These are phyloP conservation scores for Pachliopta kotzebuea DNA, from an alignment of 2,888 invertebrate species.

Conservation along the genomic window DNA sequence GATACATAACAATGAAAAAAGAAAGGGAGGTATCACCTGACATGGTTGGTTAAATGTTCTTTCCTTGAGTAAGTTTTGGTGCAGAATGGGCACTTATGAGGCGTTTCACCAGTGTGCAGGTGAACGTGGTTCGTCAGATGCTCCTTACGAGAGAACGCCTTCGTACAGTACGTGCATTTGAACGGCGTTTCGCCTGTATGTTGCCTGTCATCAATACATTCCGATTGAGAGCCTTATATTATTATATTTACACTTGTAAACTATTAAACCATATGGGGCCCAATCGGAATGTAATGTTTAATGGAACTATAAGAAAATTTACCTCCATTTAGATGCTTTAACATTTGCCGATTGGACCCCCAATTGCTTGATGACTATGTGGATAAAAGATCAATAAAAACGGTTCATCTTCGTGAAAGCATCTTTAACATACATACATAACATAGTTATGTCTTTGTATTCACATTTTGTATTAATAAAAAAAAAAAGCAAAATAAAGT, in stretches of 20 bases:
- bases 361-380: slow-evolving; percentile 20
- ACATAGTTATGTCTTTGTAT: not conserved
- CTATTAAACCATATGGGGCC: slow-evolving; percentile 28
- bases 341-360: slow-evolving; percentile 24
- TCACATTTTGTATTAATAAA: not conserved
- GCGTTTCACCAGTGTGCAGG: slow-evolving; percentile 86
- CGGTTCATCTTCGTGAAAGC: slow-evolving; percentile 4
- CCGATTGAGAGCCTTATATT: slow-evolving; percentile 31
- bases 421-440: slow-evolving; percentile 11
- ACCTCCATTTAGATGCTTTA: slow-evolving; percentile 21
- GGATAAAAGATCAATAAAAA: slow-evolving; percentile 1
- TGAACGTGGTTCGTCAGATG: slow-evolving; percentile 93
- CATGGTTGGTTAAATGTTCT: slow-evolving; percentile 86
- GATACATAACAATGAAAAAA: not conserved
- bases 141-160: slow-evolving; percentile 87
- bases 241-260: slow-evolving; percentile 3
- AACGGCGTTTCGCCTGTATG: slow-evolving; percentile 91
- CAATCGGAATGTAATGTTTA: slow-evolving; percentile 38
- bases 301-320: slow-evolving; percentile 14
- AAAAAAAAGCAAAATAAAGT: no score
- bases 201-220: slow-evolving; percentile 72
- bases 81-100: slow-evolving; percentile 87
- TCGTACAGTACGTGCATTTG: slow-evolving; percentile 85
- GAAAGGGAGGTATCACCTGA: slow-evolving; percentile 50
- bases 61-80: slow-evolving; percentile 87